Evolutionary conservation across 2,888 invertebrate genomes (phyloP), one percentile per base, ranked within the genome.

Genomic region (Lagria hirta): DNA sequence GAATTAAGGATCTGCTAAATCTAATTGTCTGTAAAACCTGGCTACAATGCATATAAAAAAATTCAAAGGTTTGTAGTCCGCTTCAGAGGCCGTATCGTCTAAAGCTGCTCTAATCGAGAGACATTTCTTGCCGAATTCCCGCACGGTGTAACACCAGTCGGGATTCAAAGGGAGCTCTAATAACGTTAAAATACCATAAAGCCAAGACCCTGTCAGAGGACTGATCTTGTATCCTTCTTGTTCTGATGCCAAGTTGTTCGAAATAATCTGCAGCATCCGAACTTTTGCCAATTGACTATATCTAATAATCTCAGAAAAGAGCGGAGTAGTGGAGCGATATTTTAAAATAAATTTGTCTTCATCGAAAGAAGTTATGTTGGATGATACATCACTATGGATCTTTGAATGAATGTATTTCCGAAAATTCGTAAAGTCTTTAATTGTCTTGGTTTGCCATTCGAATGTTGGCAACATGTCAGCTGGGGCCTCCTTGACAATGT

Each of bases 21-120:
- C 89, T 52, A 77, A 72, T 68, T 90, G 88, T 51, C 81, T 77
- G 71, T 85, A 89, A 70, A 85, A 87, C 58, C 80, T 76, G 22
- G 83, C 79, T 27, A 88, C 81, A 51, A 89, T 70, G 67, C 86
- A 86, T 62, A 89, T 86, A 58, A 85, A 80, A 33, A 88, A 73
- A 71, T 86, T 88, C 22, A 86, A 65, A 4, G 83, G 77, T 29
- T 72, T 68, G 27, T 75, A 76, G 23, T 72, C 65, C 37, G 65
- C 57, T 51, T 56, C 61, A 17, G 70, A 63, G 43, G 70, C 64
- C 49, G 73, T 72, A 14, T 46, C 64, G 20, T 52, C 24, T 14
- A 68, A 55, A 15, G 51, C 52, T 3, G 64, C 61, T 35, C 69
- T 43, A 15, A 76, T 63, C 13, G 58, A 44, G 3, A 71, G 69